These are phyloP conservation scores for Agrochola macilenta DNA, from an alignment of 2,888 invertebrate genomes.

Conservation along the genomic window DNA sequence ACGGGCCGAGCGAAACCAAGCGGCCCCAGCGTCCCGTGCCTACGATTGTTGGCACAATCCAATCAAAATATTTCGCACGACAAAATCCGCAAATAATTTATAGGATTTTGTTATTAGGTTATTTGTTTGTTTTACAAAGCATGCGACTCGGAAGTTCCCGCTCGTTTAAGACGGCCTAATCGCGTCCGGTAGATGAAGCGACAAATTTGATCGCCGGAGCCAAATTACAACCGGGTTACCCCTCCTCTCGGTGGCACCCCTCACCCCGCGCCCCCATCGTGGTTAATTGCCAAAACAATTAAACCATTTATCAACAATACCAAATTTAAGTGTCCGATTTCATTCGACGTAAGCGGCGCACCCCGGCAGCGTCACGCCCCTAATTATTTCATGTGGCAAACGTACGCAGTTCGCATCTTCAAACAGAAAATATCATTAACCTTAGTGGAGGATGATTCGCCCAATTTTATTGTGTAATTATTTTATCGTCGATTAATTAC, in stretches of 20 bases:
- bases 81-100: conserved; percentile 14
- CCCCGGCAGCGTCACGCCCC: conserved; percentile 59
- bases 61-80: conserved; percentile 19
- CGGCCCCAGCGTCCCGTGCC: conserved; percentile 9
- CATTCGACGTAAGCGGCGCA: conserved; percentile 70
- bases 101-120: background rate
- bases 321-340: conserved; percentile 77
- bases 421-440: conserved; percentile 65
- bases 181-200: conserved; percentile 53
- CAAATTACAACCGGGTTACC: conserved; percentile 56
- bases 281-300: conserved; percentile 87
- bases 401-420: conserved; percentile 57
- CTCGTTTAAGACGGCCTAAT: conserved; percentile 45
- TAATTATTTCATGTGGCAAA: conserved; percentile 61
- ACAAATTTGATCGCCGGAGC: conserved; percentile 56
- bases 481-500: conserved; percentile 52
- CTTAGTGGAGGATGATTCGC: conserved; percentile 60
- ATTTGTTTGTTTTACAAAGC: conserved; percentile 4
- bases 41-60: conserved; percentile 18
- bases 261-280: conserved; percentile 55
- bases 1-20: conserved; percentile 5
- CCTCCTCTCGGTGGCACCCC: conserved; percentile 50
- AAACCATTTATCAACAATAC: conserved; percentile 83
- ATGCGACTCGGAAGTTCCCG: conserved; percentile 8
- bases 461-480: conserved; percentile 56